Percentiles rank a stretch among this genome's conserved stretches.
phyloP scores from a whole-genome alignment of 2,113 vertebrate genomes.

The Candoia aspera region DNA sequence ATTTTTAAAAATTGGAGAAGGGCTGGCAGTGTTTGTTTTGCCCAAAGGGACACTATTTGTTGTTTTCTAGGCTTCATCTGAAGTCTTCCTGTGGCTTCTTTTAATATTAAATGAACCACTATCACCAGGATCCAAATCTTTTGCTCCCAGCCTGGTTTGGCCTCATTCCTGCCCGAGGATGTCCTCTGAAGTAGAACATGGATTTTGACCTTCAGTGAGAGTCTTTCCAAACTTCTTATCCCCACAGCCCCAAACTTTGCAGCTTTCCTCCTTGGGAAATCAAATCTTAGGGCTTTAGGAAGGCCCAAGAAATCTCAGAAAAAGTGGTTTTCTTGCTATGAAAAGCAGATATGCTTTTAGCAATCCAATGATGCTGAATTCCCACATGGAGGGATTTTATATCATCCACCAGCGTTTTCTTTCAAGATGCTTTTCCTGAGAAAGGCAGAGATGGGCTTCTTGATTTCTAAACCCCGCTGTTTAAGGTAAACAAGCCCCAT shows the following conservation, averaged over 20 bases:
- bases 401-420: background rate
- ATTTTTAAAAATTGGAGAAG: background rate
- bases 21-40: background rate
- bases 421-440: slow-evolving; percentile 18
- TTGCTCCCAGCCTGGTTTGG: background rate
- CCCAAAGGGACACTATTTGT: background rate
- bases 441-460: background rate
- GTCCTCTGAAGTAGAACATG: background rate
- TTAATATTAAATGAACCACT: background rate
- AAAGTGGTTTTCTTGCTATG: background rate
- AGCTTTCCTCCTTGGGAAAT: background rate
- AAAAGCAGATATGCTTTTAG: background rate
- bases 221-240: background rate
- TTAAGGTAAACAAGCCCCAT: slow-evolving; percentile 28
- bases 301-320: background rate
- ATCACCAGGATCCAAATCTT: background rate
- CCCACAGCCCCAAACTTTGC: background rate
- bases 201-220: background rate
- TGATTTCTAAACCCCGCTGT: slow-evolving; percentile 11
- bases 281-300: background rate
- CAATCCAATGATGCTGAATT: background rate
- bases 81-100: background rate
- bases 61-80: background rate
- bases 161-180: background rate
- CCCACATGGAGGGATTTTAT: background rate